Evolutionary conservation across 1,140 invertebrate genomes (phyloP).

Genomic region (Asobara japonica): DNA sequence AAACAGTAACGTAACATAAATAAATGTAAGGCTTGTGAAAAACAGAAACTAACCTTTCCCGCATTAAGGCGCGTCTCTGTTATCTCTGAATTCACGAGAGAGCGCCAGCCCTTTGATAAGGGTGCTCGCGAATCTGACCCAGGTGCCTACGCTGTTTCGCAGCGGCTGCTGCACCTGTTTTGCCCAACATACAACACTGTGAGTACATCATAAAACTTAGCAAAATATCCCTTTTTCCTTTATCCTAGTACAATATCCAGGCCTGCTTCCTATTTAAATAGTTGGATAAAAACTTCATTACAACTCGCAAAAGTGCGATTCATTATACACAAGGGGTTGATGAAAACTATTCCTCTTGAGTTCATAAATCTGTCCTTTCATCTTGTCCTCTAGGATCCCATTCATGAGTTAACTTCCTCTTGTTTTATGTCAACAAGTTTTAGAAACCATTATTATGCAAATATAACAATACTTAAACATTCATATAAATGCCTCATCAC

Average conservation of each 20-base stretch:
- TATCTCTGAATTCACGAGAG: conserved; percentile 72
- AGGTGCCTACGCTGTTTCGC: conserved; percentile 80
- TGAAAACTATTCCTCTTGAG: neutral
- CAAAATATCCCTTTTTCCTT: conserved; percentile 16
- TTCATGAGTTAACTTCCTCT: neutral
- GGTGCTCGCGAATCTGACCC: conserved; percentile 88
- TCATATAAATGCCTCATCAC: neutral
- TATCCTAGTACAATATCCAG: neutral
- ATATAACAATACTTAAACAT: neutral
- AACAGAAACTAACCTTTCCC: conserved; percentile 61
- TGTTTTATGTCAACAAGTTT: neutral
- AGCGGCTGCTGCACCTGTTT: conserved; percentile 77
- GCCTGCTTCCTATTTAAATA: neutral
- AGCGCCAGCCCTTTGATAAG: conserved; percentile 90
- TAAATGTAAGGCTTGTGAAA: conserved; percentile 53
- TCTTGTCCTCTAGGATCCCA: neutral
- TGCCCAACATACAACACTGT: conserved; percentile 61
- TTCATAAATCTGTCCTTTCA: neutral
- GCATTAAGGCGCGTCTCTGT: conserved; percentile 55
- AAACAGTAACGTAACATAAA: conserved; percentile 39
- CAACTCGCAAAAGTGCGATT: neutral
- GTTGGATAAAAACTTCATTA: neutral
- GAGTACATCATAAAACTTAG: conserved; percentile 37
- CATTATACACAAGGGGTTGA: neutral
- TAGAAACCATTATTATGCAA: neutral